Evolutionary conservation across 1,140 invertebrate genomes (phyloP).

Genomic region (Sweltsa coloradensis): DNA sequence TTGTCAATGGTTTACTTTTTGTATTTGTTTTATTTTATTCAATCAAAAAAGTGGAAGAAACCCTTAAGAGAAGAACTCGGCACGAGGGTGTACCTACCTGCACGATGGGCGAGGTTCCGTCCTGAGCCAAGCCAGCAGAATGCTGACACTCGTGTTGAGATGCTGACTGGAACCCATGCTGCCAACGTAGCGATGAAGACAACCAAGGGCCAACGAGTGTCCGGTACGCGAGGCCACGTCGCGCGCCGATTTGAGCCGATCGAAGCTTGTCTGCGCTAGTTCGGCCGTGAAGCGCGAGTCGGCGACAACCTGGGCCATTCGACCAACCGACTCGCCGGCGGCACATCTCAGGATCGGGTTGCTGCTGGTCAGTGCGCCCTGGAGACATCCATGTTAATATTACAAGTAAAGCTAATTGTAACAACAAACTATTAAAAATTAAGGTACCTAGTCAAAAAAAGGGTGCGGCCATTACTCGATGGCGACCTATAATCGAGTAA

Average conservation of each 20-base stretch:
- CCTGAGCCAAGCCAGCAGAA: conserved; percentile 90
- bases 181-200: conserved; percentile 74
- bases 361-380: conserved; percentile 65
- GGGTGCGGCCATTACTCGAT: no score
- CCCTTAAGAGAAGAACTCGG: no score
- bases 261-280: conserved; percentile 82
- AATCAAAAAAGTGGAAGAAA: no score
- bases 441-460: neutral
- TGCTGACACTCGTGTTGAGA: conserved; percentile 85
- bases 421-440: neutral
- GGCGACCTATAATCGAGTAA: no score
- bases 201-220: conserved; percentile 85
- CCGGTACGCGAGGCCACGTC: conserved; percentile 84
- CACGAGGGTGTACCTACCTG: conserved; percentile 47
- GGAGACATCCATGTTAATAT: conserved; percentile 15
- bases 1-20: no score
- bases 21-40: no score
- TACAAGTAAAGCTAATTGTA: neutral
- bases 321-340: conserved; percentile 74
- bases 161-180: conserved; percentile 87
- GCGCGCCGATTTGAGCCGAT: conserved; percentile 72
- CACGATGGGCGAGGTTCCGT: conserved; percentile 75
- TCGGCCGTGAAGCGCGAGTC: conserved; percentile 82
- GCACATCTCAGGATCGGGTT: conserved; percentile 80
- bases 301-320: conserved; percentile 76